phyloP scores from a whole-genome alignment of 2,113 vertebrate genomes.

The Blennius ocellaris region DNA sequence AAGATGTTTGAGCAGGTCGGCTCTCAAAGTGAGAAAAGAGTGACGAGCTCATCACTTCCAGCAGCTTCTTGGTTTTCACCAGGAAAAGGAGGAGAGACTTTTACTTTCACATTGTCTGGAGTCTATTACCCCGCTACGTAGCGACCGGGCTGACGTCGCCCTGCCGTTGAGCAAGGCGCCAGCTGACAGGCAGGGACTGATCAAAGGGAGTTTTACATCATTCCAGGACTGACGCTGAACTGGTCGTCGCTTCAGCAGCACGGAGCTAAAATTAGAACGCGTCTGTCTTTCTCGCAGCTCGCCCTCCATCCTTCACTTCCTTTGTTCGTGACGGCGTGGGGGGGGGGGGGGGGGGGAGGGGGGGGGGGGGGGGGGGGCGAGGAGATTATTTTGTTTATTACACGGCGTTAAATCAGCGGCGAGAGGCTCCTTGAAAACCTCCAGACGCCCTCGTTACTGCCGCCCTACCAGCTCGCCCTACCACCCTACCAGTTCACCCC shows the following conservation, averaged over 20 bases:
- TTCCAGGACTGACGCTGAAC: slow-evolving; percentile 60
- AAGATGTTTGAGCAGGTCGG: no score
- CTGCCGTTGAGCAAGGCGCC: slow-evolving; percentile 4
- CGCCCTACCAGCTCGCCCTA: no score
- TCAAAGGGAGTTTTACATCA: slow-evolving; percentile 71
- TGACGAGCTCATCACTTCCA: no score
- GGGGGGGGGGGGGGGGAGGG: slow-evolving; percentile 13
- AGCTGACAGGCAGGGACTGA: slow-evolving; percentile 40
- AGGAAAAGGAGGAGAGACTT: no score
- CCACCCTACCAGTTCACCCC: no score
- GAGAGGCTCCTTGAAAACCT: slow-evolving; percentile 3
- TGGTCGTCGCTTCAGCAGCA: slow-evolving; percentile 31
- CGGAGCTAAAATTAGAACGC: slow-evolving; percentile 69
- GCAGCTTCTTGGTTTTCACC: no score
- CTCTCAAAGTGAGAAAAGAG: no score
- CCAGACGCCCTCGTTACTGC: no score
- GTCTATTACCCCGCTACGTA: slow-evolving; percentile 14
- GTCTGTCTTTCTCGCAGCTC: slow-evolving; percentile 20
- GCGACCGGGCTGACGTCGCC: slow-evolving; percentile 24
- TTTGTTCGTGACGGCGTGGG: slow-evolving; percentile 60
- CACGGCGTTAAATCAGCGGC: slow-evolving; percentile 24
- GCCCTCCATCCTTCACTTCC: slow-evolving; percentile 40
- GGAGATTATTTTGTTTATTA: slow-evolving; percentile 67
- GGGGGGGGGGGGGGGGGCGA: no score
- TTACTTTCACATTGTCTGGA: no score